Evolutionary conservation across 2,888 invertebrate genomes (phyloP).

Genomic region (Danaus chrysippus): DNA sequence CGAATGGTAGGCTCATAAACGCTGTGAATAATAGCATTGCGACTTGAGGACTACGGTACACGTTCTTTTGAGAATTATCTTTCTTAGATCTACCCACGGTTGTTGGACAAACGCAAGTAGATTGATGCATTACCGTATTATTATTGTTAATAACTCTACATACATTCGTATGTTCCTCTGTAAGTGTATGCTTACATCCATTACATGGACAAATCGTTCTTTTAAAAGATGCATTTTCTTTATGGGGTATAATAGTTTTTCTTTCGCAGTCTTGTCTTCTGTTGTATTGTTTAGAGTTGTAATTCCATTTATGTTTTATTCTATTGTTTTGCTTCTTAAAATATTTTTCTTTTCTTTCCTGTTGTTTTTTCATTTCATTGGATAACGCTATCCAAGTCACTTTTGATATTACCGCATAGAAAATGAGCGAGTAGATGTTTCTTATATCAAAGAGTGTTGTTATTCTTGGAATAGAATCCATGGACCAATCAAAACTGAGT

Average conservation of each 20-base stretch:
- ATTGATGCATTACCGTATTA: conserved; percentile 79
- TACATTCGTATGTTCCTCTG: conserved; percentile 83
- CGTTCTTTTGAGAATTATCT: conserved; percentile 49
- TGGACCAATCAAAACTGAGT: conserved; percentile 99
- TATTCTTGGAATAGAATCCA: conserved; percentile 96
- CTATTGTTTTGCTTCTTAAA: conserved; percentile 66
- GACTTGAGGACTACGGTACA: conserved; percentile 64
- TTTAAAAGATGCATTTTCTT: conserved; percentile 59
- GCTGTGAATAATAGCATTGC: conserved; percentile 82
- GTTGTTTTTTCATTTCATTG: conserved; percentile 60
- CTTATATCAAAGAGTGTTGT: conserved; percentile 87
- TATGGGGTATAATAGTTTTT: conserved; percentile 61
- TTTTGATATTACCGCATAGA: conserved; percentile 82
- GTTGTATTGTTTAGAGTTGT: conserved; percentile 62
- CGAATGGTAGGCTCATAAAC: conserved; percentile 93
- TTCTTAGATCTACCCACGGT: conserved; percentile 52
- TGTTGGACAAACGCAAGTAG: conserved; percentile 67
- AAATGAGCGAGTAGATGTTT: conserved; percentile 85
- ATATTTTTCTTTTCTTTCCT: conserved; percentile 61
- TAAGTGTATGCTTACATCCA: conserved; percentile 83
- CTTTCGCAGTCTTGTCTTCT: conserved; percentile 66
- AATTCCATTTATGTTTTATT: conserved; percentile 68
- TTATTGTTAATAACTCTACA: conserved; percentile 87
- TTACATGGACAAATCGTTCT: conserved; percentile 78
- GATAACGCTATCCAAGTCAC: conserved; percentile 61